Evolutionary conservation across 2,888 invertebrate genomes (phyloP).

Genomic region (Euplagia quadripunctaria): DNA sequence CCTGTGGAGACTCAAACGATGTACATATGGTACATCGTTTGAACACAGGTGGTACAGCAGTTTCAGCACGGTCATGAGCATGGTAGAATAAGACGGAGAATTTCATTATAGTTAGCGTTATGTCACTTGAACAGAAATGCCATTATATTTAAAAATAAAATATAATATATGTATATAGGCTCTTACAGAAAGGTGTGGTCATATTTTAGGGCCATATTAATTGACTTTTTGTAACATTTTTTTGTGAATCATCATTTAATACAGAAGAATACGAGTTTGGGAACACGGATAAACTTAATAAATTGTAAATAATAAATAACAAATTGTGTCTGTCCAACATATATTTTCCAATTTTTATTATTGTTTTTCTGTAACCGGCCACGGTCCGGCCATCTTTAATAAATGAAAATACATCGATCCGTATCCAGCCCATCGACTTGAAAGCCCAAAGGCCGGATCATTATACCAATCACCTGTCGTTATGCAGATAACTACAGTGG

Average conservation of each 20-base stretch:
- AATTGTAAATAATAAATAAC: no score
- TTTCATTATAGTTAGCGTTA: not conserved
- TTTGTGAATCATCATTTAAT: no score
- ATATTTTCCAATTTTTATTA: no score
- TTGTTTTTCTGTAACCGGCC: not conserved
- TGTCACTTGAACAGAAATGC: no score
- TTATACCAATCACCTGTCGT: slow-evolving; percentile 54
- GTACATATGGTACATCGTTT: not conserved
- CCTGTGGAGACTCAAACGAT: not conserved
- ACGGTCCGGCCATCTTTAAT: not conserved
- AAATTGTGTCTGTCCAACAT: no score
- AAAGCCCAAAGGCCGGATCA: slow-evolving; percentile 38
- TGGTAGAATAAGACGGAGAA: not conserved
- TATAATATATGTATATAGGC: no score
- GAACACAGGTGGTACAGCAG: not conserved
- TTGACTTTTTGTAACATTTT: no score
- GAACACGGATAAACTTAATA: no score
- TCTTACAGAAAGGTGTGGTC: no score
- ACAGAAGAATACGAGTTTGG: no score
- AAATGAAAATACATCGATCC: slow-evolving; percentile 14
- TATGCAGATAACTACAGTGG: slow-evolving; percentile 47
- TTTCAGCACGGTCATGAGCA: not conserved
- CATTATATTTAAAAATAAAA: no score
- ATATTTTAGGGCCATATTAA: no score
- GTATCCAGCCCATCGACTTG: slow-evolving; percentile 5